phyloP scores from a whole-genome alignment of 2,113 vertebrate species.

The Monarcha castaneiventris region DNA sequence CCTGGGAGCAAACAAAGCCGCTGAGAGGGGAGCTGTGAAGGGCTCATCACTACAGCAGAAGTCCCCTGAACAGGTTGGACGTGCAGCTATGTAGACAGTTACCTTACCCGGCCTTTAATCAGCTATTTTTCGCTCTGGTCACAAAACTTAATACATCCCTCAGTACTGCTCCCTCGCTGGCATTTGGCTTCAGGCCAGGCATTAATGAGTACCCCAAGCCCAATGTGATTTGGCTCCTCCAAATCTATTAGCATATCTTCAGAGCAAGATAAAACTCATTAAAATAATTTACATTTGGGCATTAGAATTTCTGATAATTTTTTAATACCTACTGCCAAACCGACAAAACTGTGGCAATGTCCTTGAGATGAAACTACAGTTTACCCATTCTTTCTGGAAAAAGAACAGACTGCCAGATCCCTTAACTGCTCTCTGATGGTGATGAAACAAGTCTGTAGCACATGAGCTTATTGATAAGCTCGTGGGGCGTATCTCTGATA shows the following conservation, averaged over 20 bases:
- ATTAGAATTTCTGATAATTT: background rate
- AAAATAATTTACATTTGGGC: slow-evolving; percentile 9
- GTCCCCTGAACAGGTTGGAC: background rate
- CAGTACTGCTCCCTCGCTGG: background rate
- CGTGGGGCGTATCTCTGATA: background rate
- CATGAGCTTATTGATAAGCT: background rate
- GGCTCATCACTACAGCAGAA: background rate
- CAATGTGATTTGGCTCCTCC: background rate
- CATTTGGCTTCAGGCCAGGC: background rate
- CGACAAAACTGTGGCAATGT: background rate
- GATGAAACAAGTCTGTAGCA: background rate
- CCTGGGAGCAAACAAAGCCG: background rate
- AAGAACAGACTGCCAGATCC: background rate
- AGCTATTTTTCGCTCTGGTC: background rate
- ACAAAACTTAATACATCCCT: background rate
- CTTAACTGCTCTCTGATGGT: background rate
- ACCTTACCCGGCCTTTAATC: background rate
- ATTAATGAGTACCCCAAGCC: slow-evolving; percentile 23
- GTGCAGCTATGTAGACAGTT: background rate
- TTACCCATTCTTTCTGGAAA: background rate
- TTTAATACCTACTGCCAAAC: background rate
- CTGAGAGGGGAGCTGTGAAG: background rate
- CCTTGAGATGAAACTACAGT: background rate
- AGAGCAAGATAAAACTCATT: slow-evolving; percentile 41
- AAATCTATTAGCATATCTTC: slow-evolving; percentile 36